A percentile compares a stretch with the other conserved stretches of the same genome.
Conservation (phyloP, 2,888 invertebrate genomes). For the Atethmia centrago region DNA sequence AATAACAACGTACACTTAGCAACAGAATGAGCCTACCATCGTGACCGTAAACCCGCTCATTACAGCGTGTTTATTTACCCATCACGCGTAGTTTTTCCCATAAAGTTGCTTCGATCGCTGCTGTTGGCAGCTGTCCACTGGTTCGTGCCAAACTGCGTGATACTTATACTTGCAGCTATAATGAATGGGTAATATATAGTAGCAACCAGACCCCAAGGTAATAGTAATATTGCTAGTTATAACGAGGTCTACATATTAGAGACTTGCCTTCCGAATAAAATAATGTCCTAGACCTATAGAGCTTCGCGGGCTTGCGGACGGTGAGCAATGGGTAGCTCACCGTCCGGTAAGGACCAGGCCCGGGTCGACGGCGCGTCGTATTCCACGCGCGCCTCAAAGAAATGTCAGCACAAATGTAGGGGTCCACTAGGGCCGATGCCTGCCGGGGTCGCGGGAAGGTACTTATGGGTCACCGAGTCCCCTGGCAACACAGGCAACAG, state of each 20-base stretch:
- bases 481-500: too few species aligned
- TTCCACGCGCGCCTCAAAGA: too few species aligned
- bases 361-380: too few species aligned
- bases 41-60: constrained; percentile 34
- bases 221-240: constrained; percentile 2
- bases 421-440: too few species aligned
- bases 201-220: background rate
- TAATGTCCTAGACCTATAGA: too few species aligned
- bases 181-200: background rate
- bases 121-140: constrained; percentile 54
- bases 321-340: too few species aligned
- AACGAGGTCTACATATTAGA: background rate
- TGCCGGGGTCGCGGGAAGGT: too few species aligned
- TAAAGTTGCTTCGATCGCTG: constrained; percentile 32
- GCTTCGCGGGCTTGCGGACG: too few species aligned
- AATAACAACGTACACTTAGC: constrained; percentile 14
- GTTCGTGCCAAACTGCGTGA: constrained; percentile 46
- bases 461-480: too few species aligned
- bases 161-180: background rate
- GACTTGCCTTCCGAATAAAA: background rate
- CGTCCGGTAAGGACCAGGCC: too few species aligned
- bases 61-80: constrained; percentile 53
- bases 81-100: constrained; percentile 53
- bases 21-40: constrained; percentile 32
- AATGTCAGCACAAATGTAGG: too few species aligned